Evolutionary conservation across 2,888 invertebrate genomes (phyloP).

Genomic region (Pachycephus smyrnensis): DNA sequence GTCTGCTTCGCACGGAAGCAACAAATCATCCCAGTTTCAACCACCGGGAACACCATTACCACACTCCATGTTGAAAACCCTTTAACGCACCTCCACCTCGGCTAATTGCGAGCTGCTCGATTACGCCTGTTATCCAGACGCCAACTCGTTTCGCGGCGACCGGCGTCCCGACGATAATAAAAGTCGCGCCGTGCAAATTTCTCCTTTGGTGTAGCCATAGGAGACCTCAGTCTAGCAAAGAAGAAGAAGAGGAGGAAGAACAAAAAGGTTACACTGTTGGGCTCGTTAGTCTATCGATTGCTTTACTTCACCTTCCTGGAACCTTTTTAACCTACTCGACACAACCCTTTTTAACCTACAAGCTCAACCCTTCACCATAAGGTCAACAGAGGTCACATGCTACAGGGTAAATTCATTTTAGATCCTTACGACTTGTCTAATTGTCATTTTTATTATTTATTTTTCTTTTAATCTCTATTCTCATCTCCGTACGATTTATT

Average conservation of each 20-base stretch:
- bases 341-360: not conserved
- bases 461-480: not conserved
- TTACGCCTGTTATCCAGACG: slow-evolving; percentile 20
- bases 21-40: not conserved
- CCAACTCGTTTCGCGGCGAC: slow-evolving; percentile 36
- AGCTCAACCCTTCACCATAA: not conserved
- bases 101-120: slow-evolving; percentile 34
- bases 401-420: not conserved
- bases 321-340: not conserved
- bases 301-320: slow-evolving; percentile 26
- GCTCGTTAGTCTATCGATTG: slow-evolving; percentile 47
- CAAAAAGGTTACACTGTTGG: not conserved
- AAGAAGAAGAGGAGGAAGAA: not conserved
- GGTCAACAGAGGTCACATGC: not conserved
- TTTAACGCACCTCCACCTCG: slow-evolving; percentile 34
- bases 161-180: slow-evolving; percentile 39
- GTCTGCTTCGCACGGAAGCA: not conserved
- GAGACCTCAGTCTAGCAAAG: not conserved
- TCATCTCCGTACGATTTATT: not conserved
- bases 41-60: not conserved
- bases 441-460: not conserved
- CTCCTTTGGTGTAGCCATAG: not conserved
- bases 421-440: not conserved
- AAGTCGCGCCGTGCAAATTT: slow-evolving; percentile 26
- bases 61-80: slow-evolving; percentile 11